Evolutionary conservation across 1,140 invertebrate genomes (phyloP).

Genomic region (Geopemphigus sp.): DNA sequence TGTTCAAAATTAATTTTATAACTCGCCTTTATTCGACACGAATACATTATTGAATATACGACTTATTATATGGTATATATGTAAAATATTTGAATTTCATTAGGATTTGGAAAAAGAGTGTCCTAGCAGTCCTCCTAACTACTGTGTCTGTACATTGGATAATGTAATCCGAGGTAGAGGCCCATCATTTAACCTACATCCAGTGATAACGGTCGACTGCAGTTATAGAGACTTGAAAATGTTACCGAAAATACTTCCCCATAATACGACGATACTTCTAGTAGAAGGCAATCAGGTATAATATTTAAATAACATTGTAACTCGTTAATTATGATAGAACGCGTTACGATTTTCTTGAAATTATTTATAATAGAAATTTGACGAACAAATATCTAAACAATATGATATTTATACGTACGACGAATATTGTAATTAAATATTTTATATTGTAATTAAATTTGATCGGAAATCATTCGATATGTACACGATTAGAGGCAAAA

Average conservation of each 20-base stretch:
- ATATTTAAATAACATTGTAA: neutral
- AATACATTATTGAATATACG: neutral
- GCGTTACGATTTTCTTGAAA: no score
- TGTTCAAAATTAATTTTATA: neutral
- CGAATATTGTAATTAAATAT: no score
- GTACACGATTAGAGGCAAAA: no score
- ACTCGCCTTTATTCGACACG: neutral
- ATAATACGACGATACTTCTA: conserved; percentile 61
- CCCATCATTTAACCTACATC: conserved; percentile 51
- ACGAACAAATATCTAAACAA: no score
- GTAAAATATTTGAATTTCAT: neutral
- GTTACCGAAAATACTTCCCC: conserved; percentile 60
- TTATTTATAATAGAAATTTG: no score
- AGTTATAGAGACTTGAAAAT: conserved; percentile 58
- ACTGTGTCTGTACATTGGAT: conserved; percentile 51
- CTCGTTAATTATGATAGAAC: no score
- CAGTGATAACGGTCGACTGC: conserved; percentile 61
- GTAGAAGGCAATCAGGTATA: conserved; percentile 61
- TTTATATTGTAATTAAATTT: no score
- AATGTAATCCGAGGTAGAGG: conserved; percentile 53
- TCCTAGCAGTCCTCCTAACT: conserved; percentile 2
- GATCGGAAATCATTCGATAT: no score
- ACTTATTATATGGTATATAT: neutral
- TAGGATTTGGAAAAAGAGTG: conserved; percentile 50
- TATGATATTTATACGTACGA: no score